phyloP scores from a whole-genome alignment of 2,888 invertebrate species.

The Thyatira batis region DNA sequence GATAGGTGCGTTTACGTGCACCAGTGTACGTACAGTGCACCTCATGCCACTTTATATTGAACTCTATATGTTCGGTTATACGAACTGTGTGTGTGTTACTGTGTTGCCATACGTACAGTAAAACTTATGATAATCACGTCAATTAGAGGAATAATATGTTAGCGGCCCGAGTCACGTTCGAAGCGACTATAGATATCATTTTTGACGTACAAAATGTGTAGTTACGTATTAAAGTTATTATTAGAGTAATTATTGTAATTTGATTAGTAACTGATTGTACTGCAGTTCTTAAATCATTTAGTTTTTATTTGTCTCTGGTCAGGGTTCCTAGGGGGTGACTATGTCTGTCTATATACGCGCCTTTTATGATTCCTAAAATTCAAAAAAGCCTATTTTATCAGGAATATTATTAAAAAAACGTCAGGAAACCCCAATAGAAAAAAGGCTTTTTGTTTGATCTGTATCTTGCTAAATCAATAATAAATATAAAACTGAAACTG shows the following conservation, averaged over 20 bases:
- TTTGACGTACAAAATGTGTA: constrained; percentile 1
- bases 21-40: constrained; percentile 3
- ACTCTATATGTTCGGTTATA: neutral
- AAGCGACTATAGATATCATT: neutral
- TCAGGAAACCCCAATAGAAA: no score
- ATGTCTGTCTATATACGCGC: no score
- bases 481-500: no score
- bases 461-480: no score
- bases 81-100: neutral
- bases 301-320: neutral
- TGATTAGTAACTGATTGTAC: neutral
- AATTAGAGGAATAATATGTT: constrained; percentile 47
- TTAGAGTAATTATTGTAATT: neutral
- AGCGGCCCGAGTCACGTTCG: neutral
- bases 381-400: no score
- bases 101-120: constrained; percentile 5
- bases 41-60: neutral
- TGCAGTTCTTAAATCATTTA: neutral
- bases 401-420: no score
- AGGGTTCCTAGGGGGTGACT: no score
- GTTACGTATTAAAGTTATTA: neutral
- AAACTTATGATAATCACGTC: constrained; percentile 49
- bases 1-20: constrained; percentile 45
- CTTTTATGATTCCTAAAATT: no score
- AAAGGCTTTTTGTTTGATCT: no score